Evolutionary conservation across 2,888 invertebrate genomes (phyloP).

Genomic region (Eupithecia insigniata): DNA sequence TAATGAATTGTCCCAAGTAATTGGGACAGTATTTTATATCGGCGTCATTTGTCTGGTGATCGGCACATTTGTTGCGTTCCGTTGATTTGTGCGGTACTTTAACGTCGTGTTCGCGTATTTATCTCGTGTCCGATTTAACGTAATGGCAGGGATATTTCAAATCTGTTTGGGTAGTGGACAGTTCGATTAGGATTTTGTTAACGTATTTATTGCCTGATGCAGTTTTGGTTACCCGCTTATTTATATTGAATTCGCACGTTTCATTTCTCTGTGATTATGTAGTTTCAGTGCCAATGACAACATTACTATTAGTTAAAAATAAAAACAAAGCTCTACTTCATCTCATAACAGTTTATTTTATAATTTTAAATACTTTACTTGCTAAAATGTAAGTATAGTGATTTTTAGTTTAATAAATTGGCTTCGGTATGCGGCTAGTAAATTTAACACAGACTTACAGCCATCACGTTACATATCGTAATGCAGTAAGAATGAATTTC

Average conservation of each 20-base stretch:
- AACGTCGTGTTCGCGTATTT: constrained; percentile 69
- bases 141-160: constrained; percentile 36
- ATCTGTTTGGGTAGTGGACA: constrained; percentile 21
- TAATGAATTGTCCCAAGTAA: constrained; percentile 85
- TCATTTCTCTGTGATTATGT: background rate
- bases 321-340: background rate
- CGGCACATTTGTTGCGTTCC: constrained; percentile 76
- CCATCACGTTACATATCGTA: too few relatives aligned
- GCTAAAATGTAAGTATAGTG: too few relatives aligned
- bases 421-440: too few relatives aligned
- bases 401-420: too few relatives aligned
- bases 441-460: too few relatives aligned
- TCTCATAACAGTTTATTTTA: too few relatives aligned
- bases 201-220: background rate
- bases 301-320: background rate
- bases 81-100: constrained; percentile 80
- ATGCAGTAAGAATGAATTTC: too few relatives aligned
- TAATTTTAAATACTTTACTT: too few relatives aligned
- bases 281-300: background rate
- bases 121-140: constrained; percentile 55
- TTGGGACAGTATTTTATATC: constrained; percentile 83
- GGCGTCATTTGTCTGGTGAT: constrained; percentile 79
- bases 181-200: constrained; percentile 14
- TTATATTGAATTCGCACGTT: background rate
- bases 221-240: background rate